Base-by-base conservation (phyloP, 2,888 invertebrate genomes). In the Tinea trinotella region DNA sequence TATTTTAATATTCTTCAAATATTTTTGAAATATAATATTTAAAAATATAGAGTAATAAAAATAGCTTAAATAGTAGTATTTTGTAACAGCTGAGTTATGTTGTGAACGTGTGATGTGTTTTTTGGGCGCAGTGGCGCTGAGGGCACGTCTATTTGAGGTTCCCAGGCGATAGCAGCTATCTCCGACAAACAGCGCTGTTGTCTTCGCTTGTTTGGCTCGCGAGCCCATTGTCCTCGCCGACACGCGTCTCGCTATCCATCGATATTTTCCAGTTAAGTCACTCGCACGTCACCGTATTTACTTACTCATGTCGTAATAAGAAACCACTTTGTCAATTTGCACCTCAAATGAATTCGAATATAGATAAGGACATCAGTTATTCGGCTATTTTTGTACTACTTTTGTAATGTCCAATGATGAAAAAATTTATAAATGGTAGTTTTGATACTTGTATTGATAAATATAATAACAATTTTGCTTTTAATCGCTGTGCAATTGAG, bases 111-210 rank as follows among this genome's bases (percentile, higher is more conserved):
- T 30, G 9, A 30, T 30, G n/a, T 30, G 30, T 30, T 30, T n/a
- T 22, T 30, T 30, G 30, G 30, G 7, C 30, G 7, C 30, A 30
- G 30, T 30, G 30, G 30, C 30, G 30, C 6, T 40, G 40, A 40
- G 40, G 15, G 40, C 13, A 12, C 40, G 40, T 15, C 12, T 84
- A 78, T 85, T 85, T 84, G 76, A 70, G 62, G 78, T 84, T 84
- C 84, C 76, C 84, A 84, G 82, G 84, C 78, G 83, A 84, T 84
- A 83, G 66, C 72, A 61, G 71, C 75, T 84, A 85, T 85, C 84
- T 84, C 74, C 67, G 60, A 75, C 84, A 84, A 85, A 85, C 84
- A 85, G 76, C 73, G 71, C 72, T 54, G 54, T 53, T 44, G 35
- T 30, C 34, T n/a, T n/a, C n/a, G n/a, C n/a, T 48, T 35, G 34